Conservation (phyloP, 2,888 invertebrate genomes). For the Limnephilus lunatus region DNA sequence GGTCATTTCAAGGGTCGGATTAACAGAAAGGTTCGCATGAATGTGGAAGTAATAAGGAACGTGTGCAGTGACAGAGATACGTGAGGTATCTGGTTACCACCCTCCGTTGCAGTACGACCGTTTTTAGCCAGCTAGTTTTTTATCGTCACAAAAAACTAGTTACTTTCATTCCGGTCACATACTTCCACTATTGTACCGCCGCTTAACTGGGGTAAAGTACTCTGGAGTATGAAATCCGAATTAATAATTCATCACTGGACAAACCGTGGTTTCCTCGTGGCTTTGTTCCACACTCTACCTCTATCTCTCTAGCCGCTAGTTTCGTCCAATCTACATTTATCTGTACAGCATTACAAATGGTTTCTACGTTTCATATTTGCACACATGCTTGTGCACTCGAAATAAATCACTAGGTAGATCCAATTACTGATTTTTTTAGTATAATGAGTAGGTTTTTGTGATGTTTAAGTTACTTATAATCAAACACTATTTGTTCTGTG, state of each 20-base stretch:
- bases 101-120: background rate
- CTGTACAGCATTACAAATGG: background rate
- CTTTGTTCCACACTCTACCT: background rate
- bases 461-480: no score
- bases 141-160: background rate
- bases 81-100: no score
- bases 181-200: background rate
- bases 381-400: background rate
- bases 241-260: slow-evolving; percentile 47
- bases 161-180: background rate
- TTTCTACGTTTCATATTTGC: background rate
- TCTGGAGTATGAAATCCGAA: slow-evolving; percentile 47
- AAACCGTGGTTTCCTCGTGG: background rate
- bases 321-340: background rate
- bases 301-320: background rate
- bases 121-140: background rate
- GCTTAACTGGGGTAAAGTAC: background rate
- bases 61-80: no score
- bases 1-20: no score
- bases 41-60: no score
- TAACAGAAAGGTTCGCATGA: no score
- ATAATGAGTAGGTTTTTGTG: no score
- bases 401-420: background rate
- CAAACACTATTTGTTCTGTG: no score
- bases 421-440: background rate